Conservation (phyloP, 2,888 invertebrate genomes). For the Limnephilus lunatus region DNA sequence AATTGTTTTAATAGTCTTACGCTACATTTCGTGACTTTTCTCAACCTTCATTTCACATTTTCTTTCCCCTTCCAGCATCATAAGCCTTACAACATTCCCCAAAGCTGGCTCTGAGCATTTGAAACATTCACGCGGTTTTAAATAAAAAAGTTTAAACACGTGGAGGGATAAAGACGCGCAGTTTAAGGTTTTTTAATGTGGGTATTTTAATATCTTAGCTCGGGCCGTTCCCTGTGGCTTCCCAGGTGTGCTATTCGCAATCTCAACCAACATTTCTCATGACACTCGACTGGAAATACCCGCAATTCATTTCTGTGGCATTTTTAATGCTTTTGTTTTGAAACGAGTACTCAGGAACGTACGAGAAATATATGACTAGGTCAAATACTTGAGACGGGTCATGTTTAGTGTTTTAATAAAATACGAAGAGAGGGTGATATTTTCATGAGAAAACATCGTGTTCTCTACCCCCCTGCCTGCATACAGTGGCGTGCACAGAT, state of each 20-base stretch:
- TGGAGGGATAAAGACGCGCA: background rate
- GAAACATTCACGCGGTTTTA: background rate
- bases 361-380: background rate
- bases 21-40: too few species aligned
- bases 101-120: background rate
- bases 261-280: background rate
- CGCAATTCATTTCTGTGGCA: background rate
- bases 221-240: background rate
- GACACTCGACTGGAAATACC: background rate
- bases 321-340: background rate
- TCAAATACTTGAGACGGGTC: background rate
- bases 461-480: too few species aligned
- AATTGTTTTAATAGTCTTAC: too few species aligned
- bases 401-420: background rate
- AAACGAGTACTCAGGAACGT: background rate
- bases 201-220: background rate
- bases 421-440: too few species aligned
- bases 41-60: too few species aligned
- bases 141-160: background rate
- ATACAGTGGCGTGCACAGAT: too few species aligned
- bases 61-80: background rate
- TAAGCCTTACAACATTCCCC: background rate
- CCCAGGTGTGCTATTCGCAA: background rate
- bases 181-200: background rate
- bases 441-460: too few species aligned